These are phyloP conservation scores for Himalopsyche anomala DNA, from an alignment of 2,888 invertebrate species.

Conservation along the genomic window DNA sequence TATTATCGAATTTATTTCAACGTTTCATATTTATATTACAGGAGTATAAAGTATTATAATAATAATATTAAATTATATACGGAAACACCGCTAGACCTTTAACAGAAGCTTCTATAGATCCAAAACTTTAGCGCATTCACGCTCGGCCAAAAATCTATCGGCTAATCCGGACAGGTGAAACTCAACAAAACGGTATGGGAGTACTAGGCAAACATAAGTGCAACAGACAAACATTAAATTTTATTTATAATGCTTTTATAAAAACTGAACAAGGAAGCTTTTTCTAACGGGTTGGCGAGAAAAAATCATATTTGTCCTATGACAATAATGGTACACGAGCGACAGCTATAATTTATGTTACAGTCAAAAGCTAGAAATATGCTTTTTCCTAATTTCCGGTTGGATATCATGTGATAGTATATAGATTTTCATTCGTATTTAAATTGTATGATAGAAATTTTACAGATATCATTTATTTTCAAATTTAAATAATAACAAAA, in stretches of 20 bases:
- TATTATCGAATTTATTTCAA: too few species aligned
- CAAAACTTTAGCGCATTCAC: not conserved
- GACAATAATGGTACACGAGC: conserved; percentile 8
- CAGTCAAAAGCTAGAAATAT: not conserved
- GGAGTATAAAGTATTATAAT: not conserved
- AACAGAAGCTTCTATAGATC: not conserved
- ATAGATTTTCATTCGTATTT: too few species aligned
- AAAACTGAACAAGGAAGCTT: conserved; percentile 26
- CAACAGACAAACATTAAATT: not conserved
- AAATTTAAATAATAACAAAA: too few species aligned
- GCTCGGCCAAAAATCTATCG: not conserved
- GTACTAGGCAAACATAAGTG: conserved; percentile 10
- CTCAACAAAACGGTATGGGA: conserved; percentile 29
- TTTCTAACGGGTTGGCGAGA: not conserved
- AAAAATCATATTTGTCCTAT: conserved; percentile 20
- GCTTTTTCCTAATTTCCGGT: too few species aligned
- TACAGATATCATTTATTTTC: too few species aligned
- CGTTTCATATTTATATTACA: not conserved
- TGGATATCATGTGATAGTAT: too few species aligned
- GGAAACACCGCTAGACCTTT: not conserved
- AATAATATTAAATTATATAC: not conserved
- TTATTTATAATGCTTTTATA: not conserved
- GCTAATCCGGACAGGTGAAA: conserved; percentile 55
- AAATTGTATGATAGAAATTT: too few species aligned
- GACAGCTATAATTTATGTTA: not conserved